These are phyloP conservation scores for Fistularia tabacaria DNA, from an alignment of 2,797 vertebrate species.

Conservation along the genomic window DNA sequence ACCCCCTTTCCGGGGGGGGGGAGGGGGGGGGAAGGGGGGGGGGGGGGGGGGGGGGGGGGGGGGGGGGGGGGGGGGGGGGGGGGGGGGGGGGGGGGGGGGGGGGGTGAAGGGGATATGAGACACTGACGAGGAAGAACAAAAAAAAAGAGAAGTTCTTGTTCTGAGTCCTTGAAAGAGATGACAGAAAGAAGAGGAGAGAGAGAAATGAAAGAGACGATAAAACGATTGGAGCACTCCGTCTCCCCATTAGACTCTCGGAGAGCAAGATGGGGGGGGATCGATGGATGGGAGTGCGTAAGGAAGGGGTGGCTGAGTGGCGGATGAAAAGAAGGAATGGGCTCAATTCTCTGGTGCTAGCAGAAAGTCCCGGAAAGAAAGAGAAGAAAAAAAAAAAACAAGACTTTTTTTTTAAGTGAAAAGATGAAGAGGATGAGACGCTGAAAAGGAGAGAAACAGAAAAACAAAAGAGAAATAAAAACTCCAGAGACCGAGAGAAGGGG, in stretches of 20 bases:
- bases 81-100: slow-evolving; percentile 9
- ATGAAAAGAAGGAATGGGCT: slow-evolving; percentile 32
- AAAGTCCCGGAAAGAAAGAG: slow-evolving; percentile 2
- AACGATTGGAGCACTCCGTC: slow-evolving; percentile 13
- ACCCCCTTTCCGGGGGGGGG: no score
- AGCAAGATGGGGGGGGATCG: slow-evolving; percentile 27
- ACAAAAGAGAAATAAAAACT: background rate
- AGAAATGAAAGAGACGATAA: slow-evolving; percentile 10
- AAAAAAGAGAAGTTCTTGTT: background rate
- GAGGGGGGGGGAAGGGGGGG: slow-evolving; percentile 8
- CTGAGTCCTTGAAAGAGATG: slow-evolving; percentile 9
- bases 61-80: background rate
- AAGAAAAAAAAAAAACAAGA: background rate
- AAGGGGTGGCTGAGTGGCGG: slow-evolving; percentile 29
- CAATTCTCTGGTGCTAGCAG: slow-evolving; percentile 23
- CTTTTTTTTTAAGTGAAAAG: no score
- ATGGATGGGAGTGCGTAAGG: slow-evolving; percentile 26
- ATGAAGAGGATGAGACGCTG: background rate
- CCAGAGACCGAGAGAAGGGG: background rate
- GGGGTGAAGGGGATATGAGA: slow-evolving; percentile 18
- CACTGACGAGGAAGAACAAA: background rate
- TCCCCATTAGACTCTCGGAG: slow-evolving; percentile 10
- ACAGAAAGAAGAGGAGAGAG: background rate
- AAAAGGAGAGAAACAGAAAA: background rate
- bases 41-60: slow-evolving; percentile 6